A percentile compares a stretch with the other conserved stretches of the same genome.
Conservation (phyloP, 2,797 vertebrate genomes). For the Acanthis flammea region DNA sequence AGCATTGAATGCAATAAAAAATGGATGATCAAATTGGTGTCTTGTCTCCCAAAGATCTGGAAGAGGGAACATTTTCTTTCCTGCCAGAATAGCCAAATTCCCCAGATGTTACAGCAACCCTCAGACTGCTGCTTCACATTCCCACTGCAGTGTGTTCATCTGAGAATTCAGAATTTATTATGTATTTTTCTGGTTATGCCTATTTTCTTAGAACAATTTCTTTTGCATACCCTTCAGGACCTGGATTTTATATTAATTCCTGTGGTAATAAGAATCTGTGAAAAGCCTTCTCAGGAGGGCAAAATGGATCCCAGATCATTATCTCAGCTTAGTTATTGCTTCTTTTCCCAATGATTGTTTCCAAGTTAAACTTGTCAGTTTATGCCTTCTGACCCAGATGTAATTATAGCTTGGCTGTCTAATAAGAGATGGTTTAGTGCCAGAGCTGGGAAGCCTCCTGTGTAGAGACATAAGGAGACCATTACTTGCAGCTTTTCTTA, state of each 20-base stretch:
- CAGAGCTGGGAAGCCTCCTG: slow-evolving; percentile 21
- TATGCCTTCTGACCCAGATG: slow-evolving; percentile 18
- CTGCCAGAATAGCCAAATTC: not conserved
- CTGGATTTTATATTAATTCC: slow-evolving; percentile 9
- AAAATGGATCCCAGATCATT: slow-evolving; percentile 43
- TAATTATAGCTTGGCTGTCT: slow-evolving; percentile 20
- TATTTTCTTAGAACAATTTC: not conserved
- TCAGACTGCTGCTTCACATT: not conserved
- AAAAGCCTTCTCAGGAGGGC: not conserved
- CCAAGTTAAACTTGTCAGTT: slow-evolving; percentile 40
- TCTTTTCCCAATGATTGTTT: slow-evolving; percentile 50
- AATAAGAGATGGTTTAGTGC: slow-evolving; percentile 10
- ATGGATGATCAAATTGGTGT: not conserved
- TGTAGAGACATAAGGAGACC: not conserved
- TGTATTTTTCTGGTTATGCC: not conserved
- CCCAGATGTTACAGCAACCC: not conserved
- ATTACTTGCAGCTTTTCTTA: slow-evolving; percentile 17
- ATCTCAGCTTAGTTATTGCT: slow-evolving; percentile 9
- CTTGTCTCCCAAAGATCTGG: not conserved
- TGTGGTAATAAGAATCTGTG: not conserved
- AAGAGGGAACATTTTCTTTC: not conserved
- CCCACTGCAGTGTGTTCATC: not conserved
- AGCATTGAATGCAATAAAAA: not conserved
- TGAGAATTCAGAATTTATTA: not conserved
- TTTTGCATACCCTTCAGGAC: not conserved